Evolutionary conservation across 2,888 invertebrate genomes (phyloP), one percentile per base, ranked within the genome.

Genomic region (Heteromurus nitidus): DNA sequence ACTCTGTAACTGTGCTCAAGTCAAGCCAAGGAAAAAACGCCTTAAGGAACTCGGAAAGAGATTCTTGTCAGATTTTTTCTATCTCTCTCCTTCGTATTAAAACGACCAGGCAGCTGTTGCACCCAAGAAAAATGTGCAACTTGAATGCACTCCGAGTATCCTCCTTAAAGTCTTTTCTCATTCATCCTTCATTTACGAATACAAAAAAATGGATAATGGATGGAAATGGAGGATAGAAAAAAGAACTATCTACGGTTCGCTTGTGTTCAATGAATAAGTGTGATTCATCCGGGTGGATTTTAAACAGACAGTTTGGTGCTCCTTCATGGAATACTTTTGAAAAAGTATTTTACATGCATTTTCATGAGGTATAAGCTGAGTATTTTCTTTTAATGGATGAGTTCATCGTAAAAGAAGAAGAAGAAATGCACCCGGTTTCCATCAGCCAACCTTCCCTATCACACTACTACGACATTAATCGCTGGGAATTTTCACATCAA

Each of bases 341-440:
- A n/a, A n/a, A n/a, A n/a, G n/a, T n/a, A n/a, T 36, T 36, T 36
- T 36, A 36, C 36, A 36, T 5, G 13, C 36, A 36, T 5, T 36
- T n/a, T n/a, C n/a, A n/a, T n/a, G n/a, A n/a, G n/a, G n/a, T n/a
- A n/a, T n/a, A n/a, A n/a, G n/a, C n/a, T n/a, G n/a, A n/a, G n/a
- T n/a, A n/a, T n/a, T n/a, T n/a, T n/a, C n/a, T 26, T 58, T 58
- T 24, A 28, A 28, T 24, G 28, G 58, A 58, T n/a, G n/a, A n/a
- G n/a, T 58, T 58, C 26, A 26, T 58, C 58, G 28, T 58, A n/a
- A 53, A 53, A 53, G 1, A 22, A 22, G 20, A 22, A 13, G 36
- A 36, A 36, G 36, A 36, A 36, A 36, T 11, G 13, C 64, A 64
- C 42, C 64, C 64, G 64, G 64, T 64, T 64, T 64, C 64, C 64